Evolutionary conservation across 2,797 vertebrate genomes (phyloP), one percentile per base, ranked within the genome.

Genomic region (Sebastes taczanowskii): DNA sequence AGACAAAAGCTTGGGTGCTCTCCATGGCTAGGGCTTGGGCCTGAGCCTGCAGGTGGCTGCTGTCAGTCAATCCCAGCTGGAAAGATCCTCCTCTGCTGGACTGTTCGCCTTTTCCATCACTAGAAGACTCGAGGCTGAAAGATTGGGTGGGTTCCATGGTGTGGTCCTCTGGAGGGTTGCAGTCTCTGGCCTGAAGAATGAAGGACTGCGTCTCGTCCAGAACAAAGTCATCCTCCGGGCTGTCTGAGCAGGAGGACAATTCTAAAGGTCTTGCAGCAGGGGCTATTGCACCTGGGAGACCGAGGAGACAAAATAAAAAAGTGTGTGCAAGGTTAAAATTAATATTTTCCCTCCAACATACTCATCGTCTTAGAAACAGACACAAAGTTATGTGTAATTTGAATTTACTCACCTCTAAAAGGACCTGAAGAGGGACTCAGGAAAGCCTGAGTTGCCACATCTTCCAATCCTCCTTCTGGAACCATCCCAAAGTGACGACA

Each of bases 131-230:
- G 2, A 70, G 25, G n/a, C 0, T 27, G 52, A 82, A 90, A 4
- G 71, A 14, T 56, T 75, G 83, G 10, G 71, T 89, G 64, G 72
- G 29, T 5, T 88, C 82, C 22, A 76, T 62, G 4, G 16, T 59
- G 59, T 74, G 72, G 23, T 78, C 65, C 5, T 38, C 7, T 1
- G 46, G 13, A 30, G 27, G 63, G n/a, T 59, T 66, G 11, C 9
- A 14, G 23, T 71, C 70, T 69, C 9, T 38, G 30, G 38, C 52
- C 52, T 89, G 89, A 46, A 88, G 34, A 38, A 91, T 70, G n/a
- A 95, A 97, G 2, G 89, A 83, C 84, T 96, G 96, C 0, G 96
- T 97, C 71, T 95, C 95, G 0, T 95, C 95, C 20, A 95, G 84
- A 4, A 72, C 70, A 65, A 91, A 86, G 52, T 94, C 93, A 0